Percentiles rank a stretch among this genome's conserved stretches.
Evolutionary conservation across 2,888 invertebrate species (phyloP).

Genomic region (Scotopteryx bipunctaria): DNA sequence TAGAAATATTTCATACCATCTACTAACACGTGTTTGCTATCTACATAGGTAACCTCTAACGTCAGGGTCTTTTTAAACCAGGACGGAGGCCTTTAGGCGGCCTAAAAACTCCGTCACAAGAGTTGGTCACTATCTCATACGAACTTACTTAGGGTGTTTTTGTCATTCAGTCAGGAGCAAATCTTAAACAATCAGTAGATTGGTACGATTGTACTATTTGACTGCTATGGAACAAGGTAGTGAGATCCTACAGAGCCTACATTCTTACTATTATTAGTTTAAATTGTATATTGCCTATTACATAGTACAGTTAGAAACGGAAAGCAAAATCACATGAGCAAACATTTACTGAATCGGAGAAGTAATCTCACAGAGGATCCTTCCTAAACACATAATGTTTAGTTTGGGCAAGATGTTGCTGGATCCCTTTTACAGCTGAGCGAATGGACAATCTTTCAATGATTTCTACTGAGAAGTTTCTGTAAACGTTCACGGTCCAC

Average conservation of each 20-base stretch:
- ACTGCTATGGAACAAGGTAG: too few relatives aligned
- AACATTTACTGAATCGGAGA: conserved; percentile 28
- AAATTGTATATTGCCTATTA: conserved; percentile 19
- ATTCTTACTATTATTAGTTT: conserved; percentile 18
- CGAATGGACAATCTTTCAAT: conserved; percentile 33
- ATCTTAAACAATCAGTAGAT: too few relatives aligned
- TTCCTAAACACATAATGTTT: conserved; percentile 29
- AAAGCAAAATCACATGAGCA: conserved; percentile 31
- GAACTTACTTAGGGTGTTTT: too few relatives aligned
- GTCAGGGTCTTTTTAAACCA: too few relatives aligned
- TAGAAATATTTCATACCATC: too few relatives aligned
- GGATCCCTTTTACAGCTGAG: conserved; percentile 30
- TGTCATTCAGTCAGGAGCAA: too few relatives aligned
- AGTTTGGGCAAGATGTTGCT: conserved; percentile 24
- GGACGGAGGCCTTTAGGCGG: too few relatives aligned
- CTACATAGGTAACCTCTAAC: too few relatives aligned
- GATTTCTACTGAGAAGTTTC: conserved; percentile 30
- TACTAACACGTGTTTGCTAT: too few relatives aligned
- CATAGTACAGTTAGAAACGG: conserved; percentile 14
- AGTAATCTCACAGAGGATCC: conserved; percentile 26
- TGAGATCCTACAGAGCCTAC: background rate
- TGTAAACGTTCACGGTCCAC: conserved; percentile 23
- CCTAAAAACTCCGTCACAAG: too few relatives aligned
- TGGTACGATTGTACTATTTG: too few relatives aligned
- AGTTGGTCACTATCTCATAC: too few relatives aligned